Evolutionary conservation across 1,140 invertebrate species (phyloP), one percentile per base, ranked within the genome.

Genomic region (Sesamia nonagrioides): DNA sequence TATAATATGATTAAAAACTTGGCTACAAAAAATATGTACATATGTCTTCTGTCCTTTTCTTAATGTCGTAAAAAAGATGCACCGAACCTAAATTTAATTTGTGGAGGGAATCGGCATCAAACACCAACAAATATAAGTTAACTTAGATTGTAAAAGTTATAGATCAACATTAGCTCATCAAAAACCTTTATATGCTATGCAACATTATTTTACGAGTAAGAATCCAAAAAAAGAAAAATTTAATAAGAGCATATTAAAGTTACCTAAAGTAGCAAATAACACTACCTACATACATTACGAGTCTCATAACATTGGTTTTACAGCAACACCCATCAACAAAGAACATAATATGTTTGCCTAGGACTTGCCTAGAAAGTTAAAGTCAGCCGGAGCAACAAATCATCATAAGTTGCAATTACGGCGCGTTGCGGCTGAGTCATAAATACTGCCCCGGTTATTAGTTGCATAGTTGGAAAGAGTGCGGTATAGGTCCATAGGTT

Each of bases 371-470:
- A 48, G 75, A 73, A 85, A 85, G 68, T 85, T 83, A 78, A 87
- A 86, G 86, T 85, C 84, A 80, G 86, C 79, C 72, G 77, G 72
- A 78, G 78, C 83, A 85, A 90, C 90, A 93, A 90, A 93, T 93
- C 91, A 93, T 88, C 84, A 87, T 89, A 90, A 88, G 83, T 88
- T 87, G 91, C 90, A 93, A 93, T 92, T 92, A 93, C 87, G 79
- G 82, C 77, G 80, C 81, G 82, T 77, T 79, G 80, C 71, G 79
- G 82, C 78, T 66, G 75, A 68, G 82, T 83, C 90, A 89, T 91
- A 91, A 91, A 91, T 91, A 91, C 81, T 81, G 71, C 21, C 37
- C 50, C 77, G 66, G 85, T 88, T 92, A 92, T 92, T 92, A 91
- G 88, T 84, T 89, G 88, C 91, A 92, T 91, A 92, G 88, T 92